A percentile compares a stretch with the other conserved stretches of the same genome.
These are phyloP conservation scores for Chouioia cunea DNA, from an alignment of 2,888 invertebrate genomes.

Conservation along the genomic window DNA sequence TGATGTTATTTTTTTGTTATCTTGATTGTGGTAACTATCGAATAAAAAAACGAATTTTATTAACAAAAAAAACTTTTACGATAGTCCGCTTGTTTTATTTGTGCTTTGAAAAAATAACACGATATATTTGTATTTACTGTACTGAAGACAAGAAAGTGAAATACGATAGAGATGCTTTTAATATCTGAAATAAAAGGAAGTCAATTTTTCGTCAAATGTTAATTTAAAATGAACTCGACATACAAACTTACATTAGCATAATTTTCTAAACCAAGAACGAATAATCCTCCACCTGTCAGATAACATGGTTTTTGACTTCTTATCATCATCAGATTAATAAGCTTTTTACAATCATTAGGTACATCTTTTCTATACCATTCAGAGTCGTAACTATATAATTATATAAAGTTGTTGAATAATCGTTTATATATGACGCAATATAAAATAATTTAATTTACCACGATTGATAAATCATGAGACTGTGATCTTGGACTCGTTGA, in stretches of 20 bases:
- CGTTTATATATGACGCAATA: background rate
- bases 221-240: background rate
- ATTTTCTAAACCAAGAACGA: slow-evolving; percentile 27
- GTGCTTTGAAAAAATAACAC: too few relatives aligned
- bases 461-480: slow-evolving; percentile 4
- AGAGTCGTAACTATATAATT: slow-evolving; percentile 13
- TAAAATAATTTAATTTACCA: slow-evolving; percentile 11
- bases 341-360: slow-evolving; percentile 5
- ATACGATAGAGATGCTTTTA: slow-evolving; percentile 31
- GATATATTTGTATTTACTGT: background rate
- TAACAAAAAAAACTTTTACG: too few relatives aligned
- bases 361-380: slow-evolving; percentile 29
- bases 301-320: slow-evolving; percentile 15
- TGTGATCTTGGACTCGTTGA: slow-evolving; percentile 28
- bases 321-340: slow-evolving; percentile 26
- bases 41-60: too few relatives aligned
- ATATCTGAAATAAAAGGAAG: slow-evolving; percentile 28
- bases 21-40: too few relatives aligned
- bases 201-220: background rate
- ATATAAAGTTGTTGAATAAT: background rate
- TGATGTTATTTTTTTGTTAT: too few relatives aligned
- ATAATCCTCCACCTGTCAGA: slow-evolving; percentile 23
- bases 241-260: slow-evolving; percentile 14
- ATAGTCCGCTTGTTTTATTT: too few relatives aligned
- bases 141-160: slow-evolving; percentile 18